phyloP scores from a whole-genome alignment of 2,113 vertebrate genomes.

The Prionailurus viverrinus region DNA sequence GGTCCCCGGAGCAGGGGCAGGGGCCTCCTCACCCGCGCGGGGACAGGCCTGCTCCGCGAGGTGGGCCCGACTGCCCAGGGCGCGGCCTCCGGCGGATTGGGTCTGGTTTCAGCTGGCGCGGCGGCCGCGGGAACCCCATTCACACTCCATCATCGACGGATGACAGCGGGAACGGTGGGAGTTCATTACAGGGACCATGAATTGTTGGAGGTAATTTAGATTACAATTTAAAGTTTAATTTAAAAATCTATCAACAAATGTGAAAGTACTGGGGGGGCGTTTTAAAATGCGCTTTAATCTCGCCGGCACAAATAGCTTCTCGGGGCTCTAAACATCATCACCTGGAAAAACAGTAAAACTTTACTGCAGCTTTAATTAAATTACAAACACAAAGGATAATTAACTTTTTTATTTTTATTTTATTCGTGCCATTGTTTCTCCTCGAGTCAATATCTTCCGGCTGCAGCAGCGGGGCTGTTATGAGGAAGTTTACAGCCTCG shows the following conservation, averaged over 20 bases:
- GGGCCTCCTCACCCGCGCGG: background rate
- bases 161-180: slow-evolving; percentile 91
- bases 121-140: slow-evolving; percentile 73
- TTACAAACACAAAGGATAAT: slow-evolving; percentile 95
- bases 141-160: slow-evolving; percentile 90
- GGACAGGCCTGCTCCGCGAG: background rate
- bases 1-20: too few species aligned
- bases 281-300: slow-evolving; percentile 94
- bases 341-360: slow-evolving; percentile 92
- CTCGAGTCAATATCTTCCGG: slow-evolving; percentile 89
- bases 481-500: slow-evolving; percentile 86
- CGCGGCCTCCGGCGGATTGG: accelerated
- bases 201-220: slow-evolving; percentile 95
- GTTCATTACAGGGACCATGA: slow-evolving; percentile 94
- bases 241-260: slow-evolving; percentile 96
- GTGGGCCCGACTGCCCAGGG: background rate
- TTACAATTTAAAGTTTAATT: slow-evolving; percentile 96
- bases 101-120: background rate
- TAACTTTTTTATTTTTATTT: slow-evolving; percentile 93
- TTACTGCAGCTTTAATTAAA: slow-evolving; percentile 95
- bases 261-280: slow-evolving; percentile 93
- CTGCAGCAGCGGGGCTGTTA: slow-evolving; percentile 87
- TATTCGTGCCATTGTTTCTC: slow-evolving; percentile 91
- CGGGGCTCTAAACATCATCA: slow-evolving; percentile 91
- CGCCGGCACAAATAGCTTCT: slow-evolving; percentile 92